A percentile compares a stretch with the other conserved stretches of the same genome.
phyloP scores from a whole-genome alignment of 2,797 vertebrate genomes.

The Crotalus adamanteus region DNA sequence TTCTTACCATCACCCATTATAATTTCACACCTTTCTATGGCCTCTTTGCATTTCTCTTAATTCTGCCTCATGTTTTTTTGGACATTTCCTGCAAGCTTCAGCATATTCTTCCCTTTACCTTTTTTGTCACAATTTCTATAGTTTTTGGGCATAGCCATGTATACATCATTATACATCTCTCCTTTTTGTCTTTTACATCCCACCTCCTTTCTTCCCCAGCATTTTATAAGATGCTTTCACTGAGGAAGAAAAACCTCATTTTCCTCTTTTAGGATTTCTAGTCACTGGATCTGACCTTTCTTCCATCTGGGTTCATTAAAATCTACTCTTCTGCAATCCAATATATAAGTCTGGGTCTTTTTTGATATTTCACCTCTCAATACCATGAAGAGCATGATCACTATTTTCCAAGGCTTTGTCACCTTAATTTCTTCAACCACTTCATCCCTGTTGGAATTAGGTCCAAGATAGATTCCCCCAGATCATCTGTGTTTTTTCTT shows the following conservation, averaged over 20 bases:
- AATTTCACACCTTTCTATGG: not conserved
- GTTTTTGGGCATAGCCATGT: not conserved
- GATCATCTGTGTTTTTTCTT: not conserved
- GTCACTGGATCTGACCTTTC: not conserved
- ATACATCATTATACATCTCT: not conserved
- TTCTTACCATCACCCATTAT: not conserved
- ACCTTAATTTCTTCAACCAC: not conserved
- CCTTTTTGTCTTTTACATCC: not conserved
- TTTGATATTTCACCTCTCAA: not conserved
- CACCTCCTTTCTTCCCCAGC: not conserved
- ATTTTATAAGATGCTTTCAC: not conserved
- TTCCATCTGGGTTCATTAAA: not conserved
- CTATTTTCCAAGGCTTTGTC: not conserved
- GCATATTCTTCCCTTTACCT: not conserved
- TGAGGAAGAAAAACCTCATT: not conserved
- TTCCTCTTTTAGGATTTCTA: not conserved
- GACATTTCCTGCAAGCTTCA: not conserved
- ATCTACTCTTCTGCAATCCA: not conserved
- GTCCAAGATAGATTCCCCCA: not conserved
- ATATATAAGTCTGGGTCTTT: not conserved
- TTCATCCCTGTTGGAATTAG: not conserved
- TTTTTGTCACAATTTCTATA: not conserved
- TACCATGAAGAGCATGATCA: not conserved
- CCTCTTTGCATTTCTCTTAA: not conserved
- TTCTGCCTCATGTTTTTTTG: not conserved